phyloP scores from a whole-genome alignment of 2,113 vertebrate genomes.

The Gambusia affinis region DNA sequence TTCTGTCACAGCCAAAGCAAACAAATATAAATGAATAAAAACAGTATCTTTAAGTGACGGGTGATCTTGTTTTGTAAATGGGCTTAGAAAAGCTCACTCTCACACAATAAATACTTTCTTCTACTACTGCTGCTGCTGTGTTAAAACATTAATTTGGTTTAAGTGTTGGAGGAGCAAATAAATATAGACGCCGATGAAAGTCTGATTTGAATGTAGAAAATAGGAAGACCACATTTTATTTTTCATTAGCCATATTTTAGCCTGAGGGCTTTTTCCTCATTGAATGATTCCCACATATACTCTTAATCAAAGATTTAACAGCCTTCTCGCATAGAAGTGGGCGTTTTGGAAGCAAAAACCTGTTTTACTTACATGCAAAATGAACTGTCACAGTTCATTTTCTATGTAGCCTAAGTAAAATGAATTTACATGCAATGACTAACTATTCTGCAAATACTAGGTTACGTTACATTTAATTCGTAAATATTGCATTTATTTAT shows the following conservation, averaged over 20 bases:
- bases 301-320: conserved; percentile 35
- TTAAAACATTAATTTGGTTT: no score
- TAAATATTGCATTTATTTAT: background rate
- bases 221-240: background rate
- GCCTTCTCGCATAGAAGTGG: background rate
- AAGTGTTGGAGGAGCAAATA: no score
- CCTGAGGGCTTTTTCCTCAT: conserved; percentile 18
- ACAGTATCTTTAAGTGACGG: no score
- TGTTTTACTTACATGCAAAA: background rate
- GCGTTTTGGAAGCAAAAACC: background rate
- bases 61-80: no score
- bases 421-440: no score
- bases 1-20: no score
- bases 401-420: no score
- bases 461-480: background rate
- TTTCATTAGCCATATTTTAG: conserved; percentile 41
- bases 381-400: background rate
- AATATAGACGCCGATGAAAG: background rate
- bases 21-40: no score
- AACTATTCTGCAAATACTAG: background rate
- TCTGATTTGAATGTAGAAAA: background rate
- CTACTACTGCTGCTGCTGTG: no score
- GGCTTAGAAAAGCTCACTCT: no score
- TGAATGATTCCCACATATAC: conserved; percentile 44
- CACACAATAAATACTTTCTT: no score